These are phyloP conservation scores for Thecocarcelia acutangulata DNA, from an alignment of 2,888 invertebrate genomes.

Conservation along the genomic window DNA sequence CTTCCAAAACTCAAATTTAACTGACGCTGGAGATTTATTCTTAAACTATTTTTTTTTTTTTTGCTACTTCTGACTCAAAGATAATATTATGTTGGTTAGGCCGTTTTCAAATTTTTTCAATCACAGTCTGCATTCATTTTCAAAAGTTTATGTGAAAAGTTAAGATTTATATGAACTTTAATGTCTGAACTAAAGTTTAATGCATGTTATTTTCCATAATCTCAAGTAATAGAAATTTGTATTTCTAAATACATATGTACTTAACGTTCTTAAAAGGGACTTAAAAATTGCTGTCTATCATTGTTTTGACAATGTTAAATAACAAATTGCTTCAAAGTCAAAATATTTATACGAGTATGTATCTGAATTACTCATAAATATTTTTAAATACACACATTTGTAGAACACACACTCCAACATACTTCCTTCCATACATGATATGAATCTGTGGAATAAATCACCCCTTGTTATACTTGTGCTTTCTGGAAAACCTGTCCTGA, in stretches of 20 bases:
- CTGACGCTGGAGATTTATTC: no score
- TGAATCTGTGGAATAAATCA: slow-evolving; percentile 28
- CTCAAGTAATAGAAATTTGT: background rate
- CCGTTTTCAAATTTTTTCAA: no score
- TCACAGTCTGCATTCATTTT: no score
- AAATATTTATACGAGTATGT: slow-evolving; percentile 66
- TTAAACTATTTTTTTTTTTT: no score
- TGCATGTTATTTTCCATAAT: no score
- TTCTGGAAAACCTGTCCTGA: slow-evolving; percentile 51
- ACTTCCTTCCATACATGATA: background rate
- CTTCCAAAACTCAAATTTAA: no score
- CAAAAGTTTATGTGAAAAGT: no score
- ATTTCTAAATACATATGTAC: slow-evolving; percentile 45
- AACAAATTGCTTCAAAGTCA: slow-evolving; percentile 67
- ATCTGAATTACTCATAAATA: slow-evolving; percentile 67
- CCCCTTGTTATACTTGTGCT: slow-evolving; percentile 36
- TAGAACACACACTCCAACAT: background rate
- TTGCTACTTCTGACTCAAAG: no score
- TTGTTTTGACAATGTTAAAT: slow-evolving; percentile 64
- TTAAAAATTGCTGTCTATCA: slow-evolving; percentile 38
- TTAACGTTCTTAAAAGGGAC: slow-evolving; percentile 29
- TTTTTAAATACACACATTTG: slow-evolving; percentile 36
- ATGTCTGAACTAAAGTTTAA: no score
- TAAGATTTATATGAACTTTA: no score
- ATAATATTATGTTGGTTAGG: no score